Evolutionary conservation across 2,113 vertebrate genomes (phyloP).

Genomic region (Cyanistes caeruleus): DNA sequence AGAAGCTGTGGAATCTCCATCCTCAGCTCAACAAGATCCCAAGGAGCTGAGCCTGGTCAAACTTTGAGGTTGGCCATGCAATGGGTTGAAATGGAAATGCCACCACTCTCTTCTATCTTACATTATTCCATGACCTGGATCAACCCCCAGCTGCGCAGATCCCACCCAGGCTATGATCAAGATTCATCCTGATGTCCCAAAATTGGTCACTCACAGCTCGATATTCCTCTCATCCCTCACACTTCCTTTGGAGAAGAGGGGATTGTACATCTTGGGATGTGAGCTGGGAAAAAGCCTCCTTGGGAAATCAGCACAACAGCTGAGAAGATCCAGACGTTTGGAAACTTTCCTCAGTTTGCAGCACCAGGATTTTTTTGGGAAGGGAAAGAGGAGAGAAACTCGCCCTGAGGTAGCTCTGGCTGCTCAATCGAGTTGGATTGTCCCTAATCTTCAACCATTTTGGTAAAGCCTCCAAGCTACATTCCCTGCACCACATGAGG

Average conservation of each 20-base stretch:
- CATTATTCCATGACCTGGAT: not conserved
- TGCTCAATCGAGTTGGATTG: not conserved
- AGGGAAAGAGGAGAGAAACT: not conserved
- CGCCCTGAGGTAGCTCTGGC: not conserved
- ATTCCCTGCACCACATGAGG: not conserved
- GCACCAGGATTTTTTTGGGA: not conserved
- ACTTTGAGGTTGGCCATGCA: not conserved
- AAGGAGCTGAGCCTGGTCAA: not conserved
- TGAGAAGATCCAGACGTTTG: not conserved
- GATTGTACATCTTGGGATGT: not conserved
- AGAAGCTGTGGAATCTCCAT: not conserved
- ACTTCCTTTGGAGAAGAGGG: not conserved
- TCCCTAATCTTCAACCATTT: not conserved
- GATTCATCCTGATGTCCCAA: not conserved
- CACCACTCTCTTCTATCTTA: not conserved
- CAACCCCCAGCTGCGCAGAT: not conserved
- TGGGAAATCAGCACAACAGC: not conserved
- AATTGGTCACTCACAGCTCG: not conserved
- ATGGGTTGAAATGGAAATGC: not conserved
- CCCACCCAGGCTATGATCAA: not conserved
- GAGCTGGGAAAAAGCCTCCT: not conserved
- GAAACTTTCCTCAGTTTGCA: not conserved
- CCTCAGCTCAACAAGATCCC: not conserved
- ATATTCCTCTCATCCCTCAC: not conserved
- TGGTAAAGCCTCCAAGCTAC: not conserved